Percentiles rank a stretch among this genome's conserved stretches.
phyloP scores from a whole-genome alignment of 2,797 vertebrate genomes.

The Bradypodion ventrale region DNA sequence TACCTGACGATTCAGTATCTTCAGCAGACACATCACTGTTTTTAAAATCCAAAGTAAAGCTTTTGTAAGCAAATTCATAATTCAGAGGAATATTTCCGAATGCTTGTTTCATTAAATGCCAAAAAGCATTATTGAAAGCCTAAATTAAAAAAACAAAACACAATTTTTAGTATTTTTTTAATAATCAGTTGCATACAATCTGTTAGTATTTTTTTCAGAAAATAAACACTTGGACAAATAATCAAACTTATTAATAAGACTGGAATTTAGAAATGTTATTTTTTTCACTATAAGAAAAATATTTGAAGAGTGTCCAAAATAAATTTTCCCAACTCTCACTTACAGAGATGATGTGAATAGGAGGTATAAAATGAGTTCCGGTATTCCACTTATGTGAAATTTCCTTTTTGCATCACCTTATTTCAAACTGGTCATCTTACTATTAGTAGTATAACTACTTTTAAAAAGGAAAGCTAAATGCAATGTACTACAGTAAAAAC shows the following conservation, averaged over 20 bases:
- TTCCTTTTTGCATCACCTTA: neutral
- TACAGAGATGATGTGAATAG: neutral
- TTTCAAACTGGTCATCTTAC: neutral
- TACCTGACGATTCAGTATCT: slow-evolving; percentile 71
- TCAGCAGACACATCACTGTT: slow-evolving; percentile 46
- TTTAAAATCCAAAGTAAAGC: slow-evolving; percentile 73
- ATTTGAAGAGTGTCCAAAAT: too few relatives aligned
- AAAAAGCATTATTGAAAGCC: slow-evolving; percentile 84
- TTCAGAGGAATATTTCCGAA: slow-evolving; percentile 68
- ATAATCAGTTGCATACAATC: neutral
- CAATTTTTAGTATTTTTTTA: slow-evolving; percentile 15
- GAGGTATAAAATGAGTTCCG: neutral
- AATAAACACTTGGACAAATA: neutral
- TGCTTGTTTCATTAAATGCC: slow-evolving; percentile 76
- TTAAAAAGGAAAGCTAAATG: neutral
- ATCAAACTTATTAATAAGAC: neutral
- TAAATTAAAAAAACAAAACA: slow-evolving; percentile 69
- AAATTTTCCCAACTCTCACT: neutral
- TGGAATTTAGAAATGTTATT: neutral
- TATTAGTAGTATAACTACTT: neutral
- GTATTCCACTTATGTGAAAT: neutral
- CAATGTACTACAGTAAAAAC: too few relatives aligned
- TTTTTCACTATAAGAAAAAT: neutral
- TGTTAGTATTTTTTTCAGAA: slow-evolving; percentile 16
- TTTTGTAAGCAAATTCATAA: slow-evolving; percentile 75